Evolutionary conservation across 2,113 vertebrate genomes (phyloP).

Genomic region (Natator depressus): DNA sequence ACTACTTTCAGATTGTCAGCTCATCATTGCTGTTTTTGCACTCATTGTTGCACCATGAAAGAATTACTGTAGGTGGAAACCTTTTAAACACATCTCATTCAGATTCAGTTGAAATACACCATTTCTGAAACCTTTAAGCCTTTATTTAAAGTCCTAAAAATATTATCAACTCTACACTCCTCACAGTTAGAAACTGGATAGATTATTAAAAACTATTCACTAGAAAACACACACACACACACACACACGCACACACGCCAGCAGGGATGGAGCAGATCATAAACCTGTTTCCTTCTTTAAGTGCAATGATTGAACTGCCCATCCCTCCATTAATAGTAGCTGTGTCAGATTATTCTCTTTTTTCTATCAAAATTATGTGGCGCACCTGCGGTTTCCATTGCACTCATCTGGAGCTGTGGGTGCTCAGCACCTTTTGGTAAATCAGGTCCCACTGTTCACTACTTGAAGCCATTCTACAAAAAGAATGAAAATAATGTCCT

Average conservation of each 20-base stretch:
- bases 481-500: background rate
- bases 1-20: constrained; percentile 38
- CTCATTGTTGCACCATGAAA: constrained; percentile 11
- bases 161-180: constrained; percentile 10
- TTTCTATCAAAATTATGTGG: constrained; percentile 22
- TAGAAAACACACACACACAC: constrained; percentile 6
- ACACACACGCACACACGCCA: constrained; percentile 4
- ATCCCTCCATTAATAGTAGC: background rate
- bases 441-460: background rate
- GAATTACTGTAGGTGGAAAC: constrained; percentile 34
- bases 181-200: constrained; percentile 9
- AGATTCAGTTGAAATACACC: background rate
- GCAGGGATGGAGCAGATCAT: constrained; percentile 29
- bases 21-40: constrained; percentile 24
- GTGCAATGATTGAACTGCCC: background rate
- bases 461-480: background rate
- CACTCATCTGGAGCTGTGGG: background rate
- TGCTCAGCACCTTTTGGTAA: background rate
- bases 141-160: constrained; percentile 49
- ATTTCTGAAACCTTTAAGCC: constrained; percentile 20
- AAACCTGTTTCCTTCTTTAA: constrained; percentile 30
- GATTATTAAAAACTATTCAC: background rate
- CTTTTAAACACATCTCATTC: constrained; percentile 29
- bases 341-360: background rate
- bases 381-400: background rate